These are phyloP conservation scores for Dendrolimus houi DNA, from an alignment of 2,888 invertebrate genomes.

Conservation along the genomic window DNA sequence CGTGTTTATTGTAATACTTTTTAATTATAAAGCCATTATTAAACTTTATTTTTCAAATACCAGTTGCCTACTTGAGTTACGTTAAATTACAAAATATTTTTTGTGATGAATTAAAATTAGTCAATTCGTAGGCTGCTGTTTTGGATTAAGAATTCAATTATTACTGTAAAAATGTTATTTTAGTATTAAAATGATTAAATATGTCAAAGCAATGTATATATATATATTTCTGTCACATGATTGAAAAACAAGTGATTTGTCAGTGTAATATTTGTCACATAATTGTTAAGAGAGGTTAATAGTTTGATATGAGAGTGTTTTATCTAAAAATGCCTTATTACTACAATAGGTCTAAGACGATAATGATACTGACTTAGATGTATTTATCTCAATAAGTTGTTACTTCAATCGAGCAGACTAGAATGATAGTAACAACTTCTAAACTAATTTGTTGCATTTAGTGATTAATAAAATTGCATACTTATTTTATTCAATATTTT, in stretches of 20 bases:
- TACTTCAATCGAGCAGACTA: slow-evolving; percentile 49
- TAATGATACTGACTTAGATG: slow-evolving; percentile 71
- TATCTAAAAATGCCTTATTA: slow-evolving; percentile 75
- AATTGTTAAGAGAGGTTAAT: slow-evolving; percentile 64
- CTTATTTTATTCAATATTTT: slow-evolving; percentile 48
- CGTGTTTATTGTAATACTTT: background rate
- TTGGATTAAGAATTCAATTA: slow-evolving; percentile 56
- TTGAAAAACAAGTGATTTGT: slow-evolving; percentile 45
- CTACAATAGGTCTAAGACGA: slow-evolving; percentile 70
- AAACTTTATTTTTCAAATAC: too few relatives aligned
- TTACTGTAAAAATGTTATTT: slow-evolving; percentile 47
- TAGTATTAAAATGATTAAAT: slow-evolving; percentile 39
- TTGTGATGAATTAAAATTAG: slow-evolving; percentile 29
- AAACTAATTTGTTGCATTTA: slow-evolving; percentile 75
- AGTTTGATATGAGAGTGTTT: slow-evolving; percentile 74
- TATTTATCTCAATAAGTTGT: slow-evolving; percentile 50
- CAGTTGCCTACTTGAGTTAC: background rate
- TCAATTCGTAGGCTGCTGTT: slow-evolving; percentile 65
- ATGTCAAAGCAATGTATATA: slow-evolving; percentile 63
- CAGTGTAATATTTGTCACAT: slow-evolving; percentile 59
- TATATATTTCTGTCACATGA: slow-evolving; percentile 37
- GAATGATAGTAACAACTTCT: slow-evolving; percentile 59
- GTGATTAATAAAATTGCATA: slow-evolving; percentile 75
- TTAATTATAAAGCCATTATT: background rate
- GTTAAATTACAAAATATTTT: slow-evolving; percentile 6